Conservation (phyloP, 2,888 invertebrate species). For the Temnothorax ravouxi region DNA sequence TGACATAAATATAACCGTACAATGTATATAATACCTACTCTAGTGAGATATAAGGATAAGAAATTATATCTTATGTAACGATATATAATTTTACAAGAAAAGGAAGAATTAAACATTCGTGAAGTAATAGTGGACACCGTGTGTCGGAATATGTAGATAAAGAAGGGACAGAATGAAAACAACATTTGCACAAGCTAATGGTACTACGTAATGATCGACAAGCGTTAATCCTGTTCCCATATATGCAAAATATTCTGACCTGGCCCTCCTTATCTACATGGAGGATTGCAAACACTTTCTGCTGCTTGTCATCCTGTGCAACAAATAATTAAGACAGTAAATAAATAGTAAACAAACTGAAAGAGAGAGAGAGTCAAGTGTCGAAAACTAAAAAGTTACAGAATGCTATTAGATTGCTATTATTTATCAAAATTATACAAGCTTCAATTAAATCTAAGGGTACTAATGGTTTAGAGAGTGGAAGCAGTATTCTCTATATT, state of each 20-base stretch:
- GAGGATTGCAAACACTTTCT: conserved; percentile 86
- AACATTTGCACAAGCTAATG: conserved; percentile 63
- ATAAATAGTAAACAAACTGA: conserved; percentile 63
- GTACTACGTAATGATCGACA: conserved; percentile 58
- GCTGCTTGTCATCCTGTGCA: conserved; percentile 86
- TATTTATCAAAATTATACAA: conserved; percentile 18
- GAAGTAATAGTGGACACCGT: not conserved
- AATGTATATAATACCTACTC: not conserved
- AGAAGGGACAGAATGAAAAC: conserved; percentile 76
- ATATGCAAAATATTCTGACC: conserved; percentile 85
- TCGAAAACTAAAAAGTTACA: conserved; percentile 23
- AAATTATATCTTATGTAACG: not conserved
- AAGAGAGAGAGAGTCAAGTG: conserved; percentile 13
- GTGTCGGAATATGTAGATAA: conserved; percentile 68
- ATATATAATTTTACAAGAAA: conserved; percentile 23
- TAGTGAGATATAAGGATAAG: not conserved
- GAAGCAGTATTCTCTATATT: conserved; percentile 35
- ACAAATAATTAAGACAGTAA: conserved; percentile 81
- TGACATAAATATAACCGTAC: not conserved
- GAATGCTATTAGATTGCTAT: conserved; percentile 6
- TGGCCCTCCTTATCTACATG: conserved; percentile 87
- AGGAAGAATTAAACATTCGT: not conserved
- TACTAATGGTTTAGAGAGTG: conserved; percentile 6
- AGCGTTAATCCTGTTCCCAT: conserved; percentile 75
- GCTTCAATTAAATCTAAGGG: conserved; percentile 10